Evolutionary conservation across 2,888 invertebrate species (phyloP).

Genomic region (Zaprionus bogoriensis): DNA sequence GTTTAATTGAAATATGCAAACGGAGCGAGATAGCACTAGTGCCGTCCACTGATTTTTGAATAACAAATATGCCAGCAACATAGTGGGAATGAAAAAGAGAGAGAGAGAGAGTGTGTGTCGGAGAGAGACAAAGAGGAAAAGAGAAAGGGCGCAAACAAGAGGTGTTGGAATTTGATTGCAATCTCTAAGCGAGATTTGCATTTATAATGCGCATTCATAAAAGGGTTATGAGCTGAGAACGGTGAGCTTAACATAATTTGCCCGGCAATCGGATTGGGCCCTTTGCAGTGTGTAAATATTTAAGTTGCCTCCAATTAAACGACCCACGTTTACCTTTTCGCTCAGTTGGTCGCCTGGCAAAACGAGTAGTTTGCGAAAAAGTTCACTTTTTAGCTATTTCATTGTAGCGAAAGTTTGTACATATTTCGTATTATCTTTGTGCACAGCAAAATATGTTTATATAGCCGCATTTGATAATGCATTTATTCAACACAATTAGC

Average conservation of each 20-base stretch:
- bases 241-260: slow-evolving; percentile 43
- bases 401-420: neutral
- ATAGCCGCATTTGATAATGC: no score
- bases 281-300: slow-evolving; percentile 33
- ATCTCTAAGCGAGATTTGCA: slow-evolving; percentile 59
- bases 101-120: neutral
- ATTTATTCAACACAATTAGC: no score
- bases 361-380: neutral
- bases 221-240: slow-evolving; percentile 45
- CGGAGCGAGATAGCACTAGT: slow-evolving; percentile 4
- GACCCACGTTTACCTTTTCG: neutral
- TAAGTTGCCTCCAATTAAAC: slow-evolving; percentile 10
- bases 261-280: slow-evolving; percentile 20
- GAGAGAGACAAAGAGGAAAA: neutral
- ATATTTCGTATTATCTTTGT: neutral
- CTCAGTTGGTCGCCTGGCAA: neutral
- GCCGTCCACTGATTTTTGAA: slow-evolving; percentile 58
- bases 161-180: slow-evolving; percentile 65
- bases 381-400: neutral
- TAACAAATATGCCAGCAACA: slow-evolving; percentile 49
- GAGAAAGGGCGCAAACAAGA: slow-evolving; percentile 3
- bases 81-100: neutral
- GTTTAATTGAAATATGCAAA: slow-evolving; percentile 69
- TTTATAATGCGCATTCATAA: slow-evolving; percentile 56
- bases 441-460: neutral